A percentile compares a stretch with the other conserved stretches of the same genome.
Evolutionary conservation across 1,140 invertebrate genomes (phyloP).

Genomic region (Drosophila athabasca): DNA sequence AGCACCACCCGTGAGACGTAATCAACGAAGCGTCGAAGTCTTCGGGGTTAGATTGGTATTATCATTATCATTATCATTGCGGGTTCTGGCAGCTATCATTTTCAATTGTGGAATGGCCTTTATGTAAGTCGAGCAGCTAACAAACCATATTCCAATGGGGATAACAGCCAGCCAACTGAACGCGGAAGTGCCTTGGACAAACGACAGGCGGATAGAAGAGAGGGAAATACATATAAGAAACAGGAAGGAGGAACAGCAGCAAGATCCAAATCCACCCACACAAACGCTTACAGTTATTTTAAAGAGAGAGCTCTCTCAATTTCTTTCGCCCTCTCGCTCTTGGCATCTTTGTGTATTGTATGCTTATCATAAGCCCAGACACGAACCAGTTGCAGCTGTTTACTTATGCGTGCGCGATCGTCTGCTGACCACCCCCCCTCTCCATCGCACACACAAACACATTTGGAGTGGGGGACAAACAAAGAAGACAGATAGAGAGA

Average conservation of each 20-base stretch:
- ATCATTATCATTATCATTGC: conserved; percentile 45
- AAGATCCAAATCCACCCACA: conserved; percentile 7
- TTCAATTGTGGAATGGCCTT: conserved; percentile 5
- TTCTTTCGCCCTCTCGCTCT: neutral
- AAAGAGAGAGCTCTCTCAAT: neutral
- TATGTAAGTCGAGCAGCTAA: conserved; percentile 37
- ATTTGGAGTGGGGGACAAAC: too few relatives aligned
- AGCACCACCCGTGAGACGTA: conserved; percentile 5
- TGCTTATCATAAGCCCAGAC: conserved; percentile 28
- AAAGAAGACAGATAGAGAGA: conserved; percentile 1
- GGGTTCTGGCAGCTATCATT: conserved; percentile 34
- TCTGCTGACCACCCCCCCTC: too few relatives aligned
- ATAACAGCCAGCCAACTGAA: conserved; percentile 14
- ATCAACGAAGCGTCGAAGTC: conserved; percentile 7
- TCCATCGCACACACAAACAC: too few relatives aligned
- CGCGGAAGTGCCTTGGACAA: conserved; percentile 27
- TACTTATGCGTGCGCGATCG: conserved; percentile 2
- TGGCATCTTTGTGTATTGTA: neutral
- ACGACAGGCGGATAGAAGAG: neutral
- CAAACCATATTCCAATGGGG: conserved; percentile 19
- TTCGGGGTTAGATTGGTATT: conserved; percentile 37
- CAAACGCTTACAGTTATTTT: conserved; percentile 1
- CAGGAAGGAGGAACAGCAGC: neutral
- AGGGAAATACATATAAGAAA: conserved; percentile 12
- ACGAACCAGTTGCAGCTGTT: conserved; percentile 29